Conservation (phyloP, 2,888 invertebrate genomes). For the Diarsia mendica region DNA sequence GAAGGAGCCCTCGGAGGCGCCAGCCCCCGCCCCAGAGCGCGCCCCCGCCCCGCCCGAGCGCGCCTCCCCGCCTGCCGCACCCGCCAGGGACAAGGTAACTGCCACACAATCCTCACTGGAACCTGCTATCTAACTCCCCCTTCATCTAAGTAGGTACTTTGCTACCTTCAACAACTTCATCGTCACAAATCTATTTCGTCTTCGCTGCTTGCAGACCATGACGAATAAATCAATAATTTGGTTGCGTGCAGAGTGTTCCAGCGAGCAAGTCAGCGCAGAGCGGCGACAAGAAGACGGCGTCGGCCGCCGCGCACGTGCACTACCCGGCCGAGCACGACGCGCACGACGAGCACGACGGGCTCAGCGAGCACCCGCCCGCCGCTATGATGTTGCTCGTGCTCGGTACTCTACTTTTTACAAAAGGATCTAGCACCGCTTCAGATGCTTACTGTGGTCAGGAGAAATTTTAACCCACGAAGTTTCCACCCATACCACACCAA, state of each 20-base stretch:
- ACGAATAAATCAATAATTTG: constrained; percentile 4
- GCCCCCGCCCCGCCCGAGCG: constrained; percentile 45
- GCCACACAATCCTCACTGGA: no score
- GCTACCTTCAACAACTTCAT: background rate
- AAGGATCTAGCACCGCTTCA: background rate
- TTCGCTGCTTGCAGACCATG: background rate
- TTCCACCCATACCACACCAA: background rate
- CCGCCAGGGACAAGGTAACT: constrained; percentile 26
- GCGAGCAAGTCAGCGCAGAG: constrained; percentile 28
- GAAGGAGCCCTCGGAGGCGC: constrained; percentile 55
- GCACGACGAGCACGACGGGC: constrained; percentile 88
- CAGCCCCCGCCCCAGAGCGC: constrained; percentile 27
- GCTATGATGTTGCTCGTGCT: constrained; percentile 95
- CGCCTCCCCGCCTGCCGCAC: background rate
- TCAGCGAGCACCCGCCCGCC: constrained; percentile 93
- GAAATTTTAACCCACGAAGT: no score
- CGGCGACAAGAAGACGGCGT: constrained; percentile 44
- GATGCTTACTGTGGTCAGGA: background rate
- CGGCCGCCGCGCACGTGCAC: constrained; percentile 63
- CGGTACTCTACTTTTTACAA: constrained; percentile 82
- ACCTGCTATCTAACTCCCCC: background rate
- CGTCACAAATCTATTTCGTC: background rate
- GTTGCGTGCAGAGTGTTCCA: constrained; percentile 31
- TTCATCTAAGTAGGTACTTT: background rate
- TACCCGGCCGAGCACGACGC: constrained; percentile 67